Evolutionary conservation across 2,113 vertebrate species (phyloP), one percentile per base, ranked within the genome.

Genomic region (Camelus bactrianus): DNA sequence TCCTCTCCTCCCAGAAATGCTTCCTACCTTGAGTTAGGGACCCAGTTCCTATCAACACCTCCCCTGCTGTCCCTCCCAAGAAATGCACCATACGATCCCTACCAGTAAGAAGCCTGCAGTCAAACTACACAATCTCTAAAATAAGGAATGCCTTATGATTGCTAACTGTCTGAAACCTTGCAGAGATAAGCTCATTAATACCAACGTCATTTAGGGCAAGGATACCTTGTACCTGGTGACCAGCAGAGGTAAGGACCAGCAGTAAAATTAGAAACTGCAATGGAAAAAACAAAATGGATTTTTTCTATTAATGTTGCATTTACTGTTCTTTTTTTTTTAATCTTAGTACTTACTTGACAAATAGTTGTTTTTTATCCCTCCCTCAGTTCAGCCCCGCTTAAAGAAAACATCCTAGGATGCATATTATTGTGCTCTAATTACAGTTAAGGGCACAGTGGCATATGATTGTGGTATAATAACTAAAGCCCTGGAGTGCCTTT

Each of bases 391-490:
- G 35, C 75, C 16, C 28, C 52, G 85, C 58, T 95, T 93, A 58
- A 86, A 81, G 86, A 58, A 88, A 77, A 72, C 28, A 94, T 73
- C 30, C 20, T 17, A 64, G 54, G 62, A 67, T 95, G 22, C 88
- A 46, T 87, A 67, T 84, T 88, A 94, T 48, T 89, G 76, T 91
- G 54, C 35, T 96, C 38, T 97, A 89, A 97, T 95, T 97, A 93
- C 69, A 96, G 94, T 56, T 56, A 85, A 94, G 77, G 82, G 60
- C 42, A 84, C 28, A 94, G 65, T 60, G 95, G 76, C 73, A 83
- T 92, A 93, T 91, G 93, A 88, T 70, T 89, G 62, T 62, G 46
- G 81, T 89, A n/a, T 95, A 96, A 95, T 87, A 95, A 77, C 93
- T 91, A 79, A 93, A 93, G 38, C 60, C 72, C 77, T 11, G 46